Base-by-base conservation (phyloP, 2,888 invertebrate genomes). In the Pediacus dermestoides region DNA sequence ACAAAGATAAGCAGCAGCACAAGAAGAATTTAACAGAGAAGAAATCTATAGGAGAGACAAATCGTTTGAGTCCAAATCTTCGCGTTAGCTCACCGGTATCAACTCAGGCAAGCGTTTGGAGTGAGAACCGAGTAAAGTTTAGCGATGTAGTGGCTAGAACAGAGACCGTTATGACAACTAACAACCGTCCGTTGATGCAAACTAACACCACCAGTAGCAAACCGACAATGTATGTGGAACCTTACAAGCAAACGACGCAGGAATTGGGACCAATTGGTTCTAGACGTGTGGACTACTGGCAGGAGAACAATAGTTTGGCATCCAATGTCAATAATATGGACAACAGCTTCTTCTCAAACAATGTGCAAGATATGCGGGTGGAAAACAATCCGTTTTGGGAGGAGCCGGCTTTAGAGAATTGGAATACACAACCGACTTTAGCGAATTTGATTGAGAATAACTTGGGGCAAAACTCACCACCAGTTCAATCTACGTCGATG, bases 91-190 rank as follows among this genome's bases (percentile, higher is more conserved):
- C n/a, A n/a, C n/a, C n/a, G n/a, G n/a, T n/a, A n/a, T n/a, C n/a
- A n/a, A n/a, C n/a, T n/a, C n/a, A n/a, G 25, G 4, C 9, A n/a
- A 25, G 25, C 10, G 14, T 70, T 61, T 76, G 76, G 76, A 71
- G 73, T 21, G 76, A 77, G 55, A 76, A 73, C 45, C 61, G 73
- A 32, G 76, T 77, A 0, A 74, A 72, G 22, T 78, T 78, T 53
- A 78, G 78, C 45, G 77, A 78, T 47, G 77, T 78, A 1, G 78
- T 78, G 1, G 76, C 78, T 0, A 63, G 77, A 7, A 75, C 61
- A 50, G 76, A 75, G 9, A 28, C 38, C 37, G 38, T 23, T 32
- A 40, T 9, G 27, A 38, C 15, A 45, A 44, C 25, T 22, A 26
- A n/a, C 27, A 37, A 32, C 26, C 44, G 46, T 16, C 48, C 43